These are phyloP conservation scores for Drosophila ambigua DNA, from an alignment of 1,140 invertebrate species.

Conservation along the genomic window DNA sequence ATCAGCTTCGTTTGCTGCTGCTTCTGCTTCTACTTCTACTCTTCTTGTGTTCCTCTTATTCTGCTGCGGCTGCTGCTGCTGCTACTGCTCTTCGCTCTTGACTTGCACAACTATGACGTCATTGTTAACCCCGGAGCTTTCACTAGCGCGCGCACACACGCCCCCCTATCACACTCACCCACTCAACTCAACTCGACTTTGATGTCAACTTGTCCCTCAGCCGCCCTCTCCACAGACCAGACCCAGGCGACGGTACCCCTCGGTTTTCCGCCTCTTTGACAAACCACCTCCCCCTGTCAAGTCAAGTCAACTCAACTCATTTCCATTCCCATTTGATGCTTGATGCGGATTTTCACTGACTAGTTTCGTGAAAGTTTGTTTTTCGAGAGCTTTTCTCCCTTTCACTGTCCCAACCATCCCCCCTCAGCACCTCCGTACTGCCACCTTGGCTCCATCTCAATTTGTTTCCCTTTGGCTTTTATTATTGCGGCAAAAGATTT, in stretches of 20 bases:
- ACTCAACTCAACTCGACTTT: slow-evolving; percentile 34
- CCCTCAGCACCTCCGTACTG: neutral
- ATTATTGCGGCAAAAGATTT: slow-evolving; percentile 77
- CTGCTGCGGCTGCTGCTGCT: neutral
- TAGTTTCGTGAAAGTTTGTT: slow-evolving; percentile 64
- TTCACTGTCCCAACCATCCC: neutral
- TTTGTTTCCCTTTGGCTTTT: slow-evolving; percentile 65
- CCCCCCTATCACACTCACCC: neutral
- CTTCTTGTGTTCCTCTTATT: neutral
- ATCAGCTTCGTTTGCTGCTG: neutral
- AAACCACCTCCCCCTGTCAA: slow-evolving; percentile 47
- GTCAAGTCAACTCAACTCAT: slow-evolving; percentile 72
- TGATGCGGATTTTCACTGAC: slow-evolving; percentile 56
- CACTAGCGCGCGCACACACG: slow-evolving; percentile 10
- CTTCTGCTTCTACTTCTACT: neutral
- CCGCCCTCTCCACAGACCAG: too few relatives aligned
- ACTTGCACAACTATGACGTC: slow-evolving; percentile 75
- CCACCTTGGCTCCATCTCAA: slow-evolving; percentile 32
- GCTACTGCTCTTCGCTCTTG: slow-evolving; percentile 1
- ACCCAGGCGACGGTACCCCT: neutral
- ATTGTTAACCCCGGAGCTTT: slow-evolving; percentile 78
- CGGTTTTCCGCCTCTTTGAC: slow-evolving; percentile 11
- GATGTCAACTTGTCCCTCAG: slow-evolving; percentile 20
- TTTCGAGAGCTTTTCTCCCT: slow-evolving; percentile 62
- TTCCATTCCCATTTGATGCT: slow-evolving; percentile 75